phyloP scores from a whole-genome alignment of 1,140 invertebrate genomes.

The Drosophila ananassae region DNA sequence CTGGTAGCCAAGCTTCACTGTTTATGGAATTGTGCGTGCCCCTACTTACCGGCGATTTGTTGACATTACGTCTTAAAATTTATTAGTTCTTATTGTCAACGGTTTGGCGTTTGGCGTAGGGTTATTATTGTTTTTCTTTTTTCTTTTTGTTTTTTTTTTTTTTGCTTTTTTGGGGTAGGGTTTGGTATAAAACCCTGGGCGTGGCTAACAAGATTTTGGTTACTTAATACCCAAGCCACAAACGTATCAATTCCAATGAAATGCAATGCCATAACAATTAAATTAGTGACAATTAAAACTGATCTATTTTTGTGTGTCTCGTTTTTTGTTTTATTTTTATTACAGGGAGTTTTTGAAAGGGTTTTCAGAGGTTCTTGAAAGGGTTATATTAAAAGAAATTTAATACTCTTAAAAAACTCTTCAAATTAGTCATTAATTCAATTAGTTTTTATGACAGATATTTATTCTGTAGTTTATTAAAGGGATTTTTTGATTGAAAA shows the following conservation, averaged over 20 bases:
- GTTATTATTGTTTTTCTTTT: background rate
- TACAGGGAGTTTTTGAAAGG: too few relatives aligned
- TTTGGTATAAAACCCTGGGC: conserved; percentile 28
- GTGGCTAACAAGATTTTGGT: conserved; percentile 47
- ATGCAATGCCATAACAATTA: conserved; percentile 35
- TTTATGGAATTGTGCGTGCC: conserved; percentile 32
- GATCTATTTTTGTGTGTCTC: background rate
- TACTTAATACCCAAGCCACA: conserved; percentile 19
- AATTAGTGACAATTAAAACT: conserved; percentile 21
- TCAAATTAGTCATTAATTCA: too few relatives aligned
- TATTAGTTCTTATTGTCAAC: conserved; percentile 75
- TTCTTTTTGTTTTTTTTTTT: too few relatives aligned
- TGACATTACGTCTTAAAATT: conserved; percentile 77
- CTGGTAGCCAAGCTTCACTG: conserved; percentile 18
- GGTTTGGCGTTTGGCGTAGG: conserved; percentile 6
- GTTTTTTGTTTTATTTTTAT: background rate
- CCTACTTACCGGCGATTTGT: conserved; percentile 55
- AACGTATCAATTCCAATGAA: conserved; percentile 10
- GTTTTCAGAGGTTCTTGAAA: too few relatives aligned
- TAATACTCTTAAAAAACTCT: too few relatives aligned
- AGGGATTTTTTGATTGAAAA: too few relatives aligned
- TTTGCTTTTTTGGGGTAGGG: too few relatives aligned
- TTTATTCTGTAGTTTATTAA: too few relatives aligned
- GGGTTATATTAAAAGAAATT: too few relatives aligned
- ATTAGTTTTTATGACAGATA: too few relatives aligned